Conservation (phyloP, 1,140 invertebrate species). For the Macrosteles quadrilineatus region DNA sequence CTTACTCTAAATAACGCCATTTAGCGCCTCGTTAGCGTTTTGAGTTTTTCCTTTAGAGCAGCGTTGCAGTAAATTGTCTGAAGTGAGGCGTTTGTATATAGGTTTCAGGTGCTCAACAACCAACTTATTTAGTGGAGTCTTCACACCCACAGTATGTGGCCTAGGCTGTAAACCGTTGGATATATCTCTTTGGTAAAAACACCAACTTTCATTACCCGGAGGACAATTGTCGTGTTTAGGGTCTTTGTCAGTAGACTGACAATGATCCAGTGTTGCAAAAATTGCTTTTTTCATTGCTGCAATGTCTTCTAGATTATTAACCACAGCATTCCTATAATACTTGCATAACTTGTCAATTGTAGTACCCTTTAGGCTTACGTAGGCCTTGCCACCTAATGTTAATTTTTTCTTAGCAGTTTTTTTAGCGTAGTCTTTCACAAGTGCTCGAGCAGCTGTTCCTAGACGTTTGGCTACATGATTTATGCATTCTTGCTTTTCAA, state of each 20-base stretch:
- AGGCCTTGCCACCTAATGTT: conserved; percentile 31
- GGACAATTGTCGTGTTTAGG: conserved; percentile 33
- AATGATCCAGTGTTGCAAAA: conserved; percentile 31
- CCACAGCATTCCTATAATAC: conserved; percentile 23
- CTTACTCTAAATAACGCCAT: neutral
- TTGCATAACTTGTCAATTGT: conserved; percentile 28
- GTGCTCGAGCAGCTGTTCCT: conserved; percentile 36
- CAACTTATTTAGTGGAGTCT: neutral
- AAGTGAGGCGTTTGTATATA: neutral
- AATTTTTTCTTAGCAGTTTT: no score
- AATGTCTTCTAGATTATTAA: conserved; percentile 17
- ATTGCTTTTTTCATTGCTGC: conserved; percentile 32
- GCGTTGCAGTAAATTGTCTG: neutral
- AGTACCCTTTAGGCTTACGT: conserved; percentile 19
- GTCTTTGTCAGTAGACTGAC: conserved; percentile 35
- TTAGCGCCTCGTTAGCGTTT: neutral
- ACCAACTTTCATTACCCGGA: conserved; percentile 34
- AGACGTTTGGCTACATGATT: conserved; percentile 43
- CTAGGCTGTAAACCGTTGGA: neutral
- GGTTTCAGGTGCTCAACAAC: neutral
- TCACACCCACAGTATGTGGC: neutral
- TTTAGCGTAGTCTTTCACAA: conserved; percentile 28
- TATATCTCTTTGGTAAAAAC: conserved; percentile 30
- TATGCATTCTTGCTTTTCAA: no score
- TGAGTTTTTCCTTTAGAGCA: conserved; percentile 10